Conservation (phyloP, 2,113 vertebrate species). For the Thalassoma bifasciatum region DNA sequence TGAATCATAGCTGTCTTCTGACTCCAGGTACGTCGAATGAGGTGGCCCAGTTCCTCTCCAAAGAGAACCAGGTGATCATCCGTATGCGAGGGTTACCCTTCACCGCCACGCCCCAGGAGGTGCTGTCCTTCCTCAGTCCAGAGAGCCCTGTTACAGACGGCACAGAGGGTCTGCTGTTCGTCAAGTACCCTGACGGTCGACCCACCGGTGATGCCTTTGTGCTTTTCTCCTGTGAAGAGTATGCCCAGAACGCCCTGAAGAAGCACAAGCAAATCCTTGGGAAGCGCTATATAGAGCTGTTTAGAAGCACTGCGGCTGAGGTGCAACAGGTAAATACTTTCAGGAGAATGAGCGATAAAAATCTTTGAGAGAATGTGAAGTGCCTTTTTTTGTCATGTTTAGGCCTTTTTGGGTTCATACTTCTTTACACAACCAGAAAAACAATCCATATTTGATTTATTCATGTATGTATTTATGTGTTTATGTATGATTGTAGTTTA, state of each 20-base stretch:
- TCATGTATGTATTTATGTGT: no score
- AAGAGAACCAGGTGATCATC: constrained; percentile 96
- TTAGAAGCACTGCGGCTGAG: constrained; percentile 95
- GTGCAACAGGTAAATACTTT: constrained; percentile 90
- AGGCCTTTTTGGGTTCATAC: background rate
- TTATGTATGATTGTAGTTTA: no score
- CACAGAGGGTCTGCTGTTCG: constrained; percentile 93
- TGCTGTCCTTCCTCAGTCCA: constrained; percentile 90
- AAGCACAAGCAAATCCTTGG: constrained; percentile 97
- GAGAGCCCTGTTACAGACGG: constrained; percentile 93
- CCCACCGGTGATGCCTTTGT: constrained; percentile 97
- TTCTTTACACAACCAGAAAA: background rate
- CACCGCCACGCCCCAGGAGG: constrained; percentile 90
- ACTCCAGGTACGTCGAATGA: constrained; percentile 93
- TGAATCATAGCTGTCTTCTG: background rate
- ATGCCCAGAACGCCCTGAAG: constrained; percentile 93
- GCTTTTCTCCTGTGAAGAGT: constrained; percentile 96
- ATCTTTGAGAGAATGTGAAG: no score
- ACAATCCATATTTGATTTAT: no score
- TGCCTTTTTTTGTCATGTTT: no score
- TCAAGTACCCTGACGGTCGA: constrained; percentile 95
- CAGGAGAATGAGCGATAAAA: background rate
- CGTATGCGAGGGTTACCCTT: constrained; percentile 95
- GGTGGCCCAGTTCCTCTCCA: constrained; percentile 95
- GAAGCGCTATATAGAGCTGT: constrained; percentile 97